Conservation (phyloP, 1,140 invertebrate species). For the Alviniconcha marisindica region DNA sequence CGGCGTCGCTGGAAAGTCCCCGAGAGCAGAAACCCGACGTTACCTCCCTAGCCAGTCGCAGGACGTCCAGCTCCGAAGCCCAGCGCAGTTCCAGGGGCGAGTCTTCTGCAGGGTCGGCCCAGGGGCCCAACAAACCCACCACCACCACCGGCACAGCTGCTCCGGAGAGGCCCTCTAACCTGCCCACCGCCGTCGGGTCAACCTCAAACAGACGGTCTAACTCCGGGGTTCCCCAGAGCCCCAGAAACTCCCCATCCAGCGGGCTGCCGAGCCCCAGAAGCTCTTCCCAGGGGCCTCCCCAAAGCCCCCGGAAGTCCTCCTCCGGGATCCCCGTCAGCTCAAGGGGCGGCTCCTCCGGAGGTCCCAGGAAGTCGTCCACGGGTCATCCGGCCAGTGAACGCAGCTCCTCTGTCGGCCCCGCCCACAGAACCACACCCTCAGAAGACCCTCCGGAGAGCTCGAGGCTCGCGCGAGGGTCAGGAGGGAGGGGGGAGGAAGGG, state of each 20-base stretch:
- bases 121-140: neutral
- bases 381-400: neutral
- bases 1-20: neutral
- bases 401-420: neutral
- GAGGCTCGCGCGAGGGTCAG: neutral
- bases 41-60: neutral
- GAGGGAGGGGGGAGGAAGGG: neutral
- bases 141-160: neutral
- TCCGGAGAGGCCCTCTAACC: neutral
- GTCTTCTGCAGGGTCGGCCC: neutral
- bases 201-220: neutral
- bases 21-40: neutral
- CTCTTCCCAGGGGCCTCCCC: constrained; percentile 12
- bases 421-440: neutral
- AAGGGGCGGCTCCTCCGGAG: no score
- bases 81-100: neutral
- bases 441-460: neutral
- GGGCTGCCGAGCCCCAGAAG: neutral
- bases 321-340: neutral
- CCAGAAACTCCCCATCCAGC: neutral
- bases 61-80: neutral
- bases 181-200: neutral
- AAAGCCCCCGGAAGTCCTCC: neutral
- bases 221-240: neutral
- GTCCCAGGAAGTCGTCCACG: no score